Percentiles rank a stretch among this genome's conserved stretches.
Conservation (phyloP, 2,888 invertebrate genomes). For the Cecidostiba fungosa region DNA sequence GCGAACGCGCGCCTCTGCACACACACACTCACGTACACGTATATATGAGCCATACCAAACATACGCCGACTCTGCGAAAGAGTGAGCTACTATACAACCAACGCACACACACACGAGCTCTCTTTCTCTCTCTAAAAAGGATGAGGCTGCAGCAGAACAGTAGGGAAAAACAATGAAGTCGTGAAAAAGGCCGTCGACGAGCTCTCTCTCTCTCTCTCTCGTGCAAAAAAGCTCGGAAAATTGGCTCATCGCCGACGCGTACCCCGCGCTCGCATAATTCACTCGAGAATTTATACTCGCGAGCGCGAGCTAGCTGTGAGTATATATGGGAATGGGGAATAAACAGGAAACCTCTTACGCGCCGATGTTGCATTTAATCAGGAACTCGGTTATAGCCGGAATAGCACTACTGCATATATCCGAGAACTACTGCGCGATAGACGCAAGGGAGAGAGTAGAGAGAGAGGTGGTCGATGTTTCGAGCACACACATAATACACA, state of each 20-base stretch:
- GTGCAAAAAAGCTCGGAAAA: conserved; percentile 13
- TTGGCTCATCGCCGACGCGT: conserved; percentile 29
- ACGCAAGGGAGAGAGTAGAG: conserved; percentile 5
- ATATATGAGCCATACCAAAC: neutral
- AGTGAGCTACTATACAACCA: neutral
- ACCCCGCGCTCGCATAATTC: conserved; percentile 47
- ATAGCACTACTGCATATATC: conserved; percentile 25
- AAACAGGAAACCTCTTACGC: conserved; percentile 61
- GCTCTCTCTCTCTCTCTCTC: no score
- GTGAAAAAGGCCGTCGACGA: neutral
- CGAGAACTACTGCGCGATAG: conserved; percentile 1
- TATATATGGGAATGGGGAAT: conserved; percentile 46
- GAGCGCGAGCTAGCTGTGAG: neutral
- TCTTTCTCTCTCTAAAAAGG: conserved; percentile 12
- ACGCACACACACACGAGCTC: neutral
- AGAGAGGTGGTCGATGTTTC: conserved; percentile 45
- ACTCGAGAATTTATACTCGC: conserved; percentile 54
- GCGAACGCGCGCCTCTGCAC: neutral
- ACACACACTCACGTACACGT: neutral
- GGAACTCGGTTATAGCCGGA: conserved; percentile 59
- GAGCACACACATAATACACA: conserved; percentile 54
- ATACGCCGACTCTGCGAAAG: neutral
- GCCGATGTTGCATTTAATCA: conserved; percentile 64
- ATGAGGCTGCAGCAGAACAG: neutral
- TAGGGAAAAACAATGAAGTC: conserved; percentile 24